phyloP scores from a whole-genome alignment of 1,140 invertebrate genomes.

The Eupristina koningsbergeri region DNA sequence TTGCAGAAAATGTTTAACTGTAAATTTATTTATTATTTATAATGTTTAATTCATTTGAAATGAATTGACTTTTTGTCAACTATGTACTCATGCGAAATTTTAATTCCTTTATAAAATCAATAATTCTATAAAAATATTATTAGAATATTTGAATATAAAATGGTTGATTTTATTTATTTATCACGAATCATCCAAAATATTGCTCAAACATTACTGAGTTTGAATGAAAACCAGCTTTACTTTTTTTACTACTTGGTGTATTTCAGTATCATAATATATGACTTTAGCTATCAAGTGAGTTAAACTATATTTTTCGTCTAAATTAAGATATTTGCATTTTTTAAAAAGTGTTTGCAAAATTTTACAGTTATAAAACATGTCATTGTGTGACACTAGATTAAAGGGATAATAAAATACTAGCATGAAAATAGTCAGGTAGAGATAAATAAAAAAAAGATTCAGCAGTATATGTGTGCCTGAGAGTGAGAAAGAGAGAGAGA shows the following conservation, averaged over 20 bases:
- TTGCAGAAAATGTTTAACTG: background rate
- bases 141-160: no score
- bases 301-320: no score
- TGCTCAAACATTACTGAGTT: background rate
- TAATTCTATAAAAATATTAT: no score
- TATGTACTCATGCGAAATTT: background rate
- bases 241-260: background rate
- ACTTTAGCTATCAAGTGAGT: background rate
- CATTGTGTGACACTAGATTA: background rate
- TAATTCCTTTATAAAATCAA: no score
- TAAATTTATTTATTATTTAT: background rate
- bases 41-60: background rate
- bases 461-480: background rate
- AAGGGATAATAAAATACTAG: background rate
- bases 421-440: background rate
- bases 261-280: background rate
- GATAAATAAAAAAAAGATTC: background rate
- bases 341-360: background rate
- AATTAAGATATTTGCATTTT: background rate
- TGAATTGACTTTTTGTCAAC: constrained; percentile 2
- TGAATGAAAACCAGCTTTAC: background rate
- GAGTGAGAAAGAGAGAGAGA: background rate
- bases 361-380: background rate
- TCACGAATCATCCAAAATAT: background rate
- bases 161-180: no score